Evolutionary conservation across 2,888 invertebrate species (phyloP).

Genomic region (Patella ulyssiponensis): DNA sequence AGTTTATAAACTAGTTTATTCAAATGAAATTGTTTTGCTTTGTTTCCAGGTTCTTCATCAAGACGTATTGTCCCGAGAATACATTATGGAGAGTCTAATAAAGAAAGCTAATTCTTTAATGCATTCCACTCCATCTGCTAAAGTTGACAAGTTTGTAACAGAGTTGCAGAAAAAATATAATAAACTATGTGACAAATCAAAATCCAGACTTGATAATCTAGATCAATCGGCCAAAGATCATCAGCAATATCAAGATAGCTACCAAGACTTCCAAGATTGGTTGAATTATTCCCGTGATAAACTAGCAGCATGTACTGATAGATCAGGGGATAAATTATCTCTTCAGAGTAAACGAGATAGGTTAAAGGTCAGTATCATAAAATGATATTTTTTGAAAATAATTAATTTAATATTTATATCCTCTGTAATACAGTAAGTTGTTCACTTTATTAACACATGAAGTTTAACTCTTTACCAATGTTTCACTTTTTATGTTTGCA

Average conservation of each 20-base stretch:
- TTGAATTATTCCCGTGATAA: constrained; percentile 72
- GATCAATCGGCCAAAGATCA: constrained; percentile 90
- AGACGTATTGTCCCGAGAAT: constrained; percentile 87
- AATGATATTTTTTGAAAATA: background rate
- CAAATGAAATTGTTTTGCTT: background rate
- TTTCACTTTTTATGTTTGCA: constrained; percentile 28
- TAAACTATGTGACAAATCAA: constrained; percentile 57
- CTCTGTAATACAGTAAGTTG: background rate
- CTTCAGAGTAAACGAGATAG: constrained; percentile 75
- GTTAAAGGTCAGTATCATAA: constrained; percentile 52
- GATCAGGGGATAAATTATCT: constrained; percentile 78
- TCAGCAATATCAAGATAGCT: constrained; percentile 82
- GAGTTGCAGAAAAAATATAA: constrained; percentile 61
- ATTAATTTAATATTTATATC: background rate
- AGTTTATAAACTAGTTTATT: background rate
- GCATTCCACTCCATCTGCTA: constrained; percentile 54
- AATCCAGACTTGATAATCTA: constrained; percentile 85
- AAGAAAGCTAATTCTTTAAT: constrained; percentile 83
- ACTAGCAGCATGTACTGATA: constrained; percentile 61
- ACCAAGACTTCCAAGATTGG: constrained; percentile 87
- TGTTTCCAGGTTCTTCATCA: constrained; percentile 78
- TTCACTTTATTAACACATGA: background rate
- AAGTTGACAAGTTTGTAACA: constrained; percentile 62
- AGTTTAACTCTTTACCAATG: background rate
- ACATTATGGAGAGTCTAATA: constrained; percentile 85